These are phyloP conservation scores for Arrhamphus sclerolepis DNA, from an alignment of 2,797 vertebrate species.

Conservation along the genomic window DNA sequence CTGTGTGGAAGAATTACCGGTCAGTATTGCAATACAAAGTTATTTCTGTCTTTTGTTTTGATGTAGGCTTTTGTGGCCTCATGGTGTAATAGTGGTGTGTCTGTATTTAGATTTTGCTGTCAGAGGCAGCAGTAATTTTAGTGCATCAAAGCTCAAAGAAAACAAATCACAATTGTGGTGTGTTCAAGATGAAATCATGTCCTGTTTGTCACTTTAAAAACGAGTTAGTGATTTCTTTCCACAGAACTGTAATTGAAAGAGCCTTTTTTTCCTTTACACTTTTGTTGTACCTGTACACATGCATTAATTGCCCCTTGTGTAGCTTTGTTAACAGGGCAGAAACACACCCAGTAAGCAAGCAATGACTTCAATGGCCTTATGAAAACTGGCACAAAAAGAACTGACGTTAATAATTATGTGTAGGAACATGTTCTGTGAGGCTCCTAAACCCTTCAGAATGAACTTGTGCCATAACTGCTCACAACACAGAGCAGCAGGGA, in stretches of 20 bases:
- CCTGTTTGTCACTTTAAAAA: constrained; percentile 42
- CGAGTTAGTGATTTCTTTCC: constrained; percentile 17
- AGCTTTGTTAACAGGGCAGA: constrained; percentile 3
- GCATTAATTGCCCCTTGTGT: constrained; percentile 8
- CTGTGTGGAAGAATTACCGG: constrained; percentile 73
- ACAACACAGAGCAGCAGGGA: constrained; percentile 6
- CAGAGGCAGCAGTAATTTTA: constrained; percentile 41
- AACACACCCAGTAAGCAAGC: constrained; percentile 70
- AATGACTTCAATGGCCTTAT: constrained; percentile 56
- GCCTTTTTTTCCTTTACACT: constrained; percentile 12
- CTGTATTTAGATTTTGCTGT: constrained; percentile 56
- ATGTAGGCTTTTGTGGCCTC: constrained; percentile 45
- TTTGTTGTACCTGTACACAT: constrained; percentile 8
- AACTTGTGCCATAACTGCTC: not conserved
- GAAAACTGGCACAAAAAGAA: constrained; percentile 31
- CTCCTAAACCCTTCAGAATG: constrained; percentile 9
- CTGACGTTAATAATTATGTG: constrained; percentile 44
- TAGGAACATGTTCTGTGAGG: constrained; percentile 36
- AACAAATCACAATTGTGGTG: constrained; percentile 38
- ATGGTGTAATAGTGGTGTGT: constrained; percentile 38
- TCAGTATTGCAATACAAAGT: constrained; percentile 51
- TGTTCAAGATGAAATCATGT: constrained; percentile 56
- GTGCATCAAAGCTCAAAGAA: constrained; percentile 45
- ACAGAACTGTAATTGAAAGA: constrained; percentile 36
- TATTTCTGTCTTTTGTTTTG: constrained; percentile 61